Percentiles rank a stretch among this genome's conserved stretches.
Conservation (phyloP, 2,888 invertebrate species). For the Acleris cristana region DNA sequence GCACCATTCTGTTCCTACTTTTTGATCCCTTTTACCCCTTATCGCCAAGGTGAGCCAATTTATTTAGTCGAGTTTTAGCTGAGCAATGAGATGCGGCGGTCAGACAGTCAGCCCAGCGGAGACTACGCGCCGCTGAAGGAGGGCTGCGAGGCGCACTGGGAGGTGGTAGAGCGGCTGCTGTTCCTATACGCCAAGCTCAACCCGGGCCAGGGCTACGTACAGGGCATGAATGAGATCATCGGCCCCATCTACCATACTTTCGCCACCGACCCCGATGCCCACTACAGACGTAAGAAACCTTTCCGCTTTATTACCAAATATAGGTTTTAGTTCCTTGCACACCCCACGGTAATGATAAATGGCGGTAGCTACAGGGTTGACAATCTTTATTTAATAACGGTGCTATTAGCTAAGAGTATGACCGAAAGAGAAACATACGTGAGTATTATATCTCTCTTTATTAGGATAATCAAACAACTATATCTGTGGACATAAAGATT, state of each 20-base stretch:
- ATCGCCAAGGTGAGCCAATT: neutral
- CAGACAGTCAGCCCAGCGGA: slow-evolving; percentile 79
- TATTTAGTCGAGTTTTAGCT: slow-evolving; percentile 83
- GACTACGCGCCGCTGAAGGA: slow-evolving; percentile 94
- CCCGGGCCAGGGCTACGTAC: slow-evolving; percentile 97
- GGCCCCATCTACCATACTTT: slow-evolving; percentile 99
- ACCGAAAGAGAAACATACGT: too few relatives aligned
- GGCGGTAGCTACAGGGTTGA: too few relatives aligned
- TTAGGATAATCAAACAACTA: too few relatives aligned
- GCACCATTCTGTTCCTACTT: too few relatives aligned
- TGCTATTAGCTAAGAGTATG: too few relatives aligned
- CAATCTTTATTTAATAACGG: too few relatives aligned
- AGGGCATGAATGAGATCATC: slow-evolving; percentile 99
- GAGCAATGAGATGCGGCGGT: slow-evolving; percentile 86
- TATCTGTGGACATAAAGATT: too few relatives aligned
- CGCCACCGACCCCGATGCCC: slow-evolving; percentile 92
- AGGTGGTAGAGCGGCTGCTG: slow-evolving; percentile 97
- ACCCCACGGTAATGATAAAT: too few relatives aligned
- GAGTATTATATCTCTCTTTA: too few relatives aligned
- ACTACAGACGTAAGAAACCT: slow-evolving; percentile 87
- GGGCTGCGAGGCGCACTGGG: slow-evolving; percentile 98
- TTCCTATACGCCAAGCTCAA: slow-evolving; percentile 99
- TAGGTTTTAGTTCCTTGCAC: too few relatives aligned
- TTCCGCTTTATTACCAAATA: neutral
- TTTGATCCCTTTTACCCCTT: neutral